Evolutionary conservation across 1,140 invertebrate genomes (phyloP), one percentile per base, ranked within the genome.

Genomic region (Anoplolepis gracilipes): DNA sequence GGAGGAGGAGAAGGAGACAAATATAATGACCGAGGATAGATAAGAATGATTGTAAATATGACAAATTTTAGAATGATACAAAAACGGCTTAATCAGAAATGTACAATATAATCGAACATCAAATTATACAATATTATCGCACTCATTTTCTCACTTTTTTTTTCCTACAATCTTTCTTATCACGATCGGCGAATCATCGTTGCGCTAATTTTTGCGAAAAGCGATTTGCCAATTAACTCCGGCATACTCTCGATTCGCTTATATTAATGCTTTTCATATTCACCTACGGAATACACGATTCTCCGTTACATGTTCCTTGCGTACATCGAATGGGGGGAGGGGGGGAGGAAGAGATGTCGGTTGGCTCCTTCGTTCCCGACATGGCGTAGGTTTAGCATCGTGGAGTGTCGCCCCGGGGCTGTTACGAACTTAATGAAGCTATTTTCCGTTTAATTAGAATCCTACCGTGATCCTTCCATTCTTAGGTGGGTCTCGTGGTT

Each of bases 381-480:
- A 90, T 39, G 88, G 67, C 16, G 61, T 62, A 87, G 82, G 76
- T 87, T 84, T 87, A 81, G 86, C 73, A 88, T 86, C 87, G 87
- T 73, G 81, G 81, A 87, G 82, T 86, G 84, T 67, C 55, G 77
- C 85, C 91, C 84, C 84, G 85, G 87, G 91, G 92, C 85, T 88
- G 92, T 92, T 92, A 90, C 85, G 65, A 93, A 92, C 91, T 93
- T 92, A 93, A 93, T 90, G 90, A 93, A 93, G 92, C 91, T 92
- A 92, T 92, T 93, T 93, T 93, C 89, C 92, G 90, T 93, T 93
- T 93, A 93, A 93, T 93, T 93, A 93, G 92, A 93, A 93, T 92
- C 90, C 91, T 70, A 92, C 82, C 86, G 85, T 92, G 92, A 93
- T 93, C 92, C 91, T 90, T 79, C 92, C 79, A 93, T 93, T 93